phyloP scores from a whole-genome alignment of 2,113 vertebrate species.

The Callospermophilus lateralis region DNA sequence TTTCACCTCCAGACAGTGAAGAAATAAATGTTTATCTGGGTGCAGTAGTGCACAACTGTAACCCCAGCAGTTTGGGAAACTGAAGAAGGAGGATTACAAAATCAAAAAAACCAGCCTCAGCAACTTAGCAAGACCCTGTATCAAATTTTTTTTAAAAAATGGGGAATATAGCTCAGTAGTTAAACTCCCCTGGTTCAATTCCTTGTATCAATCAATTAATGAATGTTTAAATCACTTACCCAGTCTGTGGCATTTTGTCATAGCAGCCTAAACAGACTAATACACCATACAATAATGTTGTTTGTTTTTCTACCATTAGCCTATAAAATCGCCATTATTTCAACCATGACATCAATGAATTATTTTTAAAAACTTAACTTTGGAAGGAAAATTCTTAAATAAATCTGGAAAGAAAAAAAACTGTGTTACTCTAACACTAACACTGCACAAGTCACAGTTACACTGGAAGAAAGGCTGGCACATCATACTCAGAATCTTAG shows the following conservation, averaged over 20 bases:
- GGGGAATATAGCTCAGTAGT: too few relatives aligned
- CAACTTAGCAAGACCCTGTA: too few relatives aligned
- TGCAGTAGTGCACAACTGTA: too few relatives aligned
- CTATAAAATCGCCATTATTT: neutral
- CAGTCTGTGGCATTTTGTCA: neutral
- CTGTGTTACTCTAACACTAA: neutral
- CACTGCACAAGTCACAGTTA: neutral
- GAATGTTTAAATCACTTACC: neutral
- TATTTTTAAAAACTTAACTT: neutral
- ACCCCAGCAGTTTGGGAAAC: too few relatives aligned
- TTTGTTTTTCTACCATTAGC: neutral
- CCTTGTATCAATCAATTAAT: too few relatives aligned
- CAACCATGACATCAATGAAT: neutral
- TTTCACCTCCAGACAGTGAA: neutral
- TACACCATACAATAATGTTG: neutral
- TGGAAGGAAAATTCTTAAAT: neutral
- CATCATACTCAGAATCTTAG: neutral
- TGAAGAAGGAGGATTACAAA: too few relatives aligned
- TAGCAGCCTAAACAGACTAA: too few relatives aligned
- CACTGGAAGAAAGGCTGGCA: neutral
- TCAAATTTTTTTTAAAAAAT: too few relatives aligned
- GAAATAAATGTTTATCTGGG: neutral
- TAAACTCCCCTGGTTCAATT: too few relatives aligned
- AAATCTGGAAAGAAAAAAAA: neutral
- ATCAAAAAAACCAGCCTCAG: too few relatives aligned